A percentile compares a stretch with the other conserved stretches of the same genome.
Conservation (phyloP, 2,888 invertebrate genomes). For the Piscicola geometra region DNA sequence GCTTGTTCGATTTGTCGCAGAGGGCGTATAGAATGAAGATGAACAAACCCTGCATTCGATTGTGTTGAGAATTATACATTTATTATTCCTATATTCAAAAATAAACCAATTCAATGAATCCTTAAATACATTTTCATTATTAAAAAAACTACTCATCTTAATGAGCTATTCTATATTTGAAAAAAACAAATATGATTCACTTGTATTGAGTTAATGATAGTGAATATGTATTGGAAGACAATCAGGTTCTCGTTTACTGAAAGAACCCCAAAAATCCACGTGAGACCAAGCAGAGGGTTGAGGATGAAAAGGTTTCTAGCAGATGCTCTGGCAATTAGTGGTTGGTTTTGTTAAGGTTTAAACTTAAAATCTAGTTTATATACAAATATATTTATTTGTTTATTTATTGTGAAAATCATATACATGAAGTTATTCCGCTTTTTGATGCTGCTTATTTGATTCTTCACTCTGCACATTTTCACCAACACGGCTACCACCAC, state of each 20-base stretch:
- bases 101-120: background rate
- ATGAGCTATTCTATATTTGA: background rate
- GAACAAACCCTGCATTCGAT: constrained; percentile 38
- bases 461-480: constrained; percentile 17
- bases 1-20: constrained; percentile 15
- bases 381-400: no score
- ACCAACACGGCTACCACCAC: constrained; percentile 8
- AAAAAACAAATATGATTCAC: constrained; percentile 12
- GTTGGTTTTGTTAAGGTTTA: no score
- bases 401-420: no score
- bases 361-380: no score
- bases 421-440: no score
- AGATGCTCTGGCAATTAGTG: constrained; percentile 39
- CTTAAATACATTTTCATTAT: background rate
- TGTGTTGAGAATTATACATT: background rate
- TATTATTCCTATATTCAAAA: background rate
- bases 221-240: constrained; percentile 43
- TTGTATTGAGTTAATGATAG: constrained; percentile 42
- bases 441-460: no score
- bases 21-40: constrained; percentile 44
- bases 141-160: no score
- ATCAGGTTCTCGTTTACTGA: constrained; percentile 39
- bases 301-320: constrained; percentile 40
- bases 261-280: constrained; percentile 43
- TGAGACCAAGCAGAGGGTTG: constrained; percentile 41